Conservation (phyloP, 2,797 vertebrate species). For the Coilia nasus region DNA sequence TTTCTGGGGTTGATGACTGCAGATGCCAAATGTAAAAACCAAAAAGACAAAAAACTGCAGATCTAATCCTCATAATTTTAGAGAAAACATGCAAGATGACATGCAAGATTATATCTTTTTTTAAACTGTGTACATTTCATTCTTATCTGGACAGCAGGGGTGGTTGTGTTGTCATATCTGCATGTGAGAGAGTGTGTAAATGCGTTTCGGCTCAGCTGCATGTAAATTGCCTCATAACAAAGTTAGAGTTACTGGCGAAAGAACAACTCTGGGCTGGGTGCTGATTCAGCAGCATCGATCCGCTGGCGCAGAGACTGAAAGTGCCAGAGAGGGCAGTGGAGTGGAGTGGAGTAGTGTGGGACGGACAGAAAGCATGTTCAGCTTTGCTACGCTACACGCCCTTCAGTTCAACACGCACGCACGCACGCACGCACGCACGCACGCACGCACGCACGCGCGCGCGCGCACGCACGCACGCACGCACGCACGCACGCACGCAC, state of each 20-base stretch:
- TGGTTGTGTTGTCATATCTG: neutral
- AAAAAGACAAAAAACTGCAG: neutral
- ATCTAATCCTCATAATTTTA: neutral
- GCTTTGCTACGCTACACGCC: neutral
- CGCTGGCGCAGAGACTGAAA: neutral
- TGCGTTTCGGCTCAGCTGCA: neutral
- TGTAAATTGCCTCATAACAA: neutral
- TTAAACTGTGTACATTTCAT: neutral
- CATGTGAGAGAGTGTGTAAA: neutral
- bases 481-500: neutral
- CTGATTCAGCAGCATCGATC: constrained; percentile 13
- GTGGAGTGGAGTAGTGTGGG: neutral
- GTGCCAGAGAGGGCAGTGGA: neutral
- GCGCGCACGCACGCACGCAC: neutral
- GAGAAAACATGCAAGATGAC: neutral
- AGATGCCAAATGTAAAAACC: neutral
- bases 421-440: neutral
- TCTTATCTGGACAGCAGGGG: neutral
- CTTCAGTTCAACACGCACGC: neutral
- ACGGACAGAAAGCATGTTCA: neutral
- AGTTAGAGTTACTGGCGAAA: constrained; percentile 12
- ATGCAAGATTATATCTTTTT: neutral
- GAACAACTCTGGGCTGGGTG: neutral
- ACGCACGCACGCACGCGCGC: neutral
- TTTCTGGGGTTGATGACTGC: neutral